Evolutionary conservation across 2,113 vertebrate genomes (phyloP).

Genomic region (Peromyscus polionotus): DNA sequence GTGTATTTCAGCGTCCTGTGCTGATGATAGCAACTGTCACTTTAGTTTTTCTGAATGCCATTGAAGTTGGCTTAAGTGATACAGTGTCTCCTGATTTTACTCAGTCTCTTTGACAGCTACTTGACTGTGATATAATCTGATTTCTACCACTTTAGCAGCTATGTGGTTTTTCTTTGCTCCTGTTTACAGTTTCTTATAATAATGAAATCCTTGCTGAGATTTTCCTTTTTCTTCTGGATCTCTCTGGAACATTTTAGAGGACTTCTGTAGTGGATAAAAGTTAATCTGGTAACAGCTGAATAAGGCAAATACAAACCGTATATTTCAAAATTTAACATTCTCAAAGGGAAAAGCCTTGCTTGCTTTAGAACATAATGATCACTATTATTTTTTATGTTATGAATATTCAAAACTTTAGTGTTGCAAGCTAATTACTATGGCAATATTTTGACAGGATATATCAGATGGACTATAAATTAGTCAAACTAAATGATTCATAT

Average conservation of each 20-base stretch:
- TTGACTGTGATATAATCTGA: neutral
- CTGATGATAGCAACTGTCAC: neutral
- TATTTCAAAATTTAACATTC: neutral
- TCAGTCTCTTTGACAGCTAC: neutral
- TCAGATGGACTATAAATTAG: slow-evolving; percentile 83
- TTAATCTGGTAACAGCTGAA: neutral
- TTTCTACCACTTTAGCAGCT: neutral
- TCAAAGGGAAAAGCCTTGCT: neutral
- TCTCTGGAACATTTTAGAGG: neutral
- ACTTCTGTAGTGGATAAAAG: neutral
- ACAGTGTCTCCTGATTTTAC: neutral
- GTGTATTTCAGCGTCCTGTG: neutral
- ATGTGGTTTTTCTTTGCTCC: neutral
- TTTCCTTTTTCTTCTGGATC: neutral
- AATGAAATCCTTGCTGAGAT: neutral
- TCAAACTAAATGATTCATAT: slow-evolving; percentile 82
- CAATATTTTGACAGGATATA: slow-evolving; percentile 83
- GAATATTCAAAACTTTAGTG: slow-evolving; percentile 73
- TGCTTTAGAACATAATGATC: slow-evolving; percentile 45
- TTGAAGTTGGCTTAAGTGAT: neutral
- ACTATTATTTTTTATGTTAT: slow-evolving; percentile 71
- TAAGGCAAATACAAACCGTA: neutral
- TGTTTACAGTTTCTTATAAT: neutral
- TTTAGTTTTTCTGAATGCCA: neutral
- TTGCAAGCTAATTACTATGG: slow-evolving; percentile 85